A percentile compares a stretch with the other conserved stretches of the same genome.
Conservation (phyloP, 2,888 invertebrate species). For the Eugnorisma glareosa region DNA sequence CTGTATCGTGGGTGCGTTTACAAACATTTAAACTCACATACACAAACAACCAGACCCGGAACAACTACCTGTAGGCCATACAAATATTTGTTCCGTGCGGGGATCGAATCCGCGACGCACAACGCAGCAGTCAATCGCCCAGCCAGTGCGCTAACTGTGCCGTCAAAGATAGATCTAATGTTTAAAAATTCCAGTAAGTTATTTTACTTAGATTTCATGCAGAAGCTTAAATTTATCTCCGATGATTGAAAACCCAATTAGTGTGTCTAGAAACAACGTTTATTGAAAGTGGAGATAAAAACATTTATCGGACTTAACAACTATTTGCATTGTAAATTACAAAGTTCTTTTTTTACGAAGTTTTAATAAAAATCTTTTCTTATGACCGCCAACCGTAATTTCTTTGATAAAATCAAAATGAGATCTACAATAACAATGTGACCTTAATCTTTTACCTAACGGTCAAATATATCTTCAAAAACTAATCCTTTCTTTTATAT, state of each 20-base stretch:
- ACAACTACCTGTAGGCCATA: too few relatives aligned
- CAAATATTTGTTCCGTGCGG: too few relatives aligned
- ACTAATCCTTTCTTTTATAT: constrained; percentile 9
- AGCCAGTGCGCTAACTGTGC: too few relatives aligned
- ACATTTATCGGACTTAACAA: background rate
- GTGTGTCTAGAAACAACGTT: background rate
- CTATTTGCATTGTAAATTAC: background rate
- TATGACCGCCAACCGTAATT: background rate
- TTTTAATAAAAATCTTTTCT: background rate
- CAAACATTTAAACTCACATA: too few relatives aligned
- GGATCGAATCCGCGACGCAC: too few relatives aligned
- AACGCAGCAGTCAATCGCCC: too few relatives aligned
- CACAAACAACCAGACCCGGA: too few relatives aligned
- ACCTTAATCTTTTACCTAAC: constrained; percentile 2
- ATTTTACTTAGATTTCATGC: background rate
- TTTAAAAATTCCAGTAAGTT: background rate
- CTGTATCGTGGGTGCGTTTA: too few relatives aligned
- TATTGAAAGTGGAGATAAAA: background rate
- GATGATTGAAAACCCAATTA: constrained; percentile 1
- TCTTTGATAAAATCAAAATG: background rate
- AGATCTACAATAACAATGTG: background rate
- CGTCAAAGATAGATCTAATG: too few relatives aligned
- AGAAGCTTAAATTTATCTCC: background rate
- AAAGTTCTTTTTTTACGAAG: background rate
- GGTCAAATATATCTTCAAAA: constrained; percentile 17